Evolutionary conservation across 1,140 invertebrate genomes (phyloP), one percentile per base, ranked within the genome.

Genomic region (Leptonema lineaticorne): DNA sequence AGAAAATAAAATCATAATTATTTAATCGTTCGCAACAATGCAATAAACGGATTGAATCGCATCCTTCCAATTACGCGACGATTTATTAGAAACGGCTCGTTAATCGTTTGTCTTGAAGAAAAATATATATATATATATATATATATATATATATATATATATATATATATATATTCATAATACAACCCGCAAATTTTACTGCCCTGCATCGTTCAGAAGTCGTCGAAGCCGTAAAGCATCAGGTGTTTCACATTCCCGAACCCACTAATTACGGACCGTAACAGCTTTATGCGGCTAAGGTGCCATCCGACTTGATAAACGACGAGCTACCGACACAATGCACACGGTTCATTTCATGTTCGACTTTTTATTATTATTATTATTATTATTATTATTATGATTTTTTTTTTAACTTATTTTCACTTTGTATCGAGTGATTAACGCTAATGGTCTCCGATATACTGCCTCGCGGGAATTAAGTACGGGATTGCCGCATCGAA

Each of bases 261-360:
- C n/a, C 33, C 62, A 46, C 62, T 64, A 67, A 58, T 58, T 67
- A 67, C 48, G 53, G 56, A 7, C 29, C 37, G 33, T 29, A 46
- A 60, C 57, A 46, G 65, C 37, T 67, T 67, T 67, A 67, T 48
- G 65, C 30, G 53, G 24, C n/a, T 26, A 67, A 56, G 53, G 53
- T 67, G 53, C 46, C 63, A 65, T n/a, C 24, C n/a, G 20, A 18
- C 46, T 22, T 67, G 65, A 67, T 60, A 60, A 60, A 67, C 65
- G 57, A 67, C 30, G 20, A 41, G 65, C 65, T 59, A 67, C 65
- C 37, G 63, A 66, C 60, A n/a, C n/a, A 48, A 45, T 46, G 63
- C 63, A 7, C 20, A 62, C 46, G 46, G 46, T 26, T 53, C 27
- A 33, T 41, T 63, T 63, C 59, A 57, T 63, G 22, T 37, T 30